Evolutionary conservation across 2,113 vertebrate genomes (phyloP).

Genomic region (Anser cygnoides): DNA sequence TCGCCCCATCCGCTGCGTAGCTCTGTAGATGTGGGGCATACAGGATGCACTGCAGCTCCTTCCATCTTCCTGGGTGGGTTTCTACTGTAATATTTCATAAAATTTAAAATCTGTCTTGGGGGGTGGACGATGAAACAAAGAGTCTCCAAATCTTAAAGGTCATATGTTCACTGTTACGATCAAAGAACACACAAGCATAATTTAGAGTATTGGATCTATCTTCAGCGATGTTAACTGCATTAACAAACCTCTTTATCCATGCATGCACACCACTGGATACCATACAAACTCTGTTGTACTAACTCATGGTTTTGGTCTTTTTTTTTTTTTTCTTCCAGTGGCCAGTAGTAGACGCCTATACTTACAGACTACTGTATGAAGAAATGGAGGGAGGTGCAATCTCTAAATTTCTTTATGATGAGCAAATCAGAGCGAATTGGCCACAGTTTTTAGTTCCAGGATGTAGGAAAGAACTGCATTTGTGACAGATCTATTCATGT

Average conservation of each 20-base stretch:
- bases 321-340: not conserved
- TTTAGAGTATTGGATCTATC: not conserved
- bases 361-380: not conserved
- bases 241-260: not conserved
- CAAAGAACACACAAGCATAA: not conserved
- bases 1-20: not conserved
- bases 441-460: not conserved
- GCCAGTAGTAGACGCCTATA: not conserved
- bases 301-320: not conserved
- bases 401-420: not conserved
- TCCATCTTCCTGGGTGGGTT: not conserved
- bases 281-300: not conserved
- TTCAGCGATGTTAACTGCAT: fast-evolving
- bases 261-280: not conserved
- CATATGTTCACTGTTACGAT: fast-evolving
- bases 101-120: too few species aligned
- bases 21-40: not conserved
- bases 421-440: not conserved
- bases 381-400: not conserved
- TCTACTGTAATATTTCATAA: not conserved
- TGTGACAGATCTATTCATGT: not conserved
- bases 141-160: not conserved
- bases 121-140: fast-evolving
- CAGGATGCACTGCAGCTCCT: not conserved
- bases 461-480: not conserved